Evolutionary conservation across 2,888 invertebrate species (phyloP), one percentile per base, ranked within the genome.

Genomic region (Meandrusa payeni): DNA sequence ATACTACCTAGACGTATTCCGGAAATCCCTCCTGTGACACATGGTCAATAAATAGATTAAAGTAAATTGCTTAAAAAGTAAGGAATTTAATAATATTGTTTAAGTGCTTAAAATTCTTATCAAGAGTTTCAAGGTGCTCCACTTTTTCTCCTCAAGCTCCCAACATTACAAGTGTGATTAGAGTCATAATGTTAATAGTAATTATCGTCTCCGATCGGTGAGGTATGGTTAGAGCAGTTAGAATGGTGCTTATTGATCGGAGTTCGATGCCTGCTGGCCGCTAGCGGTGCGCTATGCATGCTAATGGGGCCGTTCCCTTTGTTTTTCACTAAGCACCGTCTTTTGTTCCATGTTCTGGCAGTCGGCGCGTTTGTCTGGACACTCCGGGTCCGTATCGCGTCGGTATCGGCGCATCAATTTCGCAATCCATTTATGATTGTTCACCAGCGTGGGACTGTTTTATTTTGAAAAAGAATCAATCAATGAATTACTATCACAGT

Each of bases 181-280:
- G 43, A 43, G 12, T 10, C 32, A 11, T 38, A 32, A 43, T 15
- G 32, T 38, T 37, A 32, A 43, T 37, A 38, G 37, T 38, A 38
- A 43, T 43, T 43, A 43, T 32, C 43, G 38, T 26, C 24, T 43
- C 9, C 10, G 32, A 32, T 43, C 37, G 33, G 12, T 10, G 46
- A 26, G 22, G 47, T 44, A 52, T 53, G 46, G 50, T 57, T 63
- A 57, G 60, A 47, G 49, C 55, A 49, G 61, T 63, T 57, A 60
- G 59, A 51, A 51, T 51, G 37, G 32, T 52, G 49, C 41, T 55
- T 62, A 66, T 69, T 66, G 69, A 70, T 71, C 61, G 53, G 17
- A 22, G 49, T 66, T 68, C 67, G 64, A 65, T 63, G 58, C 43
- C 37, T 29, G 31, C 47, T 22, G 26, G 24, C 56, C 54, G 55